phyloP scores from a whole-genome alignment of 1,140 invertebrate species.

The Ips nitidus region DNA sequence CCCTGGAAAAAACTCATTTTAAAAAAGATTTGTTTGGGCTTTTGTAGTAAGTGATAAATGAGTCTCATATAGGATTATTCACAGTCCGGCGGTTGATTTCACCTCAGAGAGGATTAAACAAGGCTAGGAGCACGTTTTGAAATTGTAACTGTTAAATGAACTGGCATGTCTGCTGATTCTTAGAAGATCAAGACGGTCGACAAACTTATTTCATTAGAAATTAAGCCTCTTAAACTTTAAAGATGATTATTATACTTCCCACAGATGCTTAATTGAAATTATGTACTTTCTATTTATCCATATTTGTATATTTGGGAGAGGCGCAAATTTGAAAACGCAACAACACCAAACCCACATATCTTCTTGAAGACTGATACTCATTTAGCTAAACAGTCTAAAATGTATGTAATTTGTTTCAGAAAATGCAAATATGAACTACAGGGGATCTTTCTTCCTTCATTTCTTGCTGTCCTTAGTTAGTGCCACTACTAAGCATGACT shows the following conservation, averaged over 20 bases:
- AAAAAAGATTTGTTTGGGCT: constrained; percentile 8
- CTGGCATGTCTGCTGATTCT: constrained; percentile 5
- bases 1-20: constrained; percentile 8
- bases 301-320: constrained; percentile 12
- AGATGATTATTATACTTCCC: constrained; percentile 4
- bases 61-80: constrained; percentile 16
- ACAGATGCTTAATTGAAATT: constrained; percentile 6
- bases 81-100: constrained; percentile 13
- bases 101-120: constrained; percentile 17
- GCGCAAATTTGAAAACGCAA: constrained; percentile 8
- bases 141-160: constrained; percentile 6
- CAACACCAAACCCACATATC: constrained; percentile 11
- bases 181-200: neutral
- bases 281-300: constrained; percentile 15
- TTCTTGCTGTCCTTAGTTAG: constrained; percentile 9
- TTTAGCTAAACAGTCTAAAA: no score
- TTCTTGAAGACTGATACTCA: neutral
- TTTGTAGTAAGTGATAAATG: constrained; percentile 9
- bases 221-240: neutral
- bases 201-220: neutral
- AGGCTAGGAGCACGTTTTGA: constrained; percentile 15
- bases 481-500: constrained; percentile 40
- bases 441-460: neutral
- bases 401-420: neutral
- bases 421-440: neutral